Evolutionary conservation across 2,113 vertebrate species (phyloP), one percentile per base, ranked within the genome.

Genomic region (Podarcis raffonei): DNA sequence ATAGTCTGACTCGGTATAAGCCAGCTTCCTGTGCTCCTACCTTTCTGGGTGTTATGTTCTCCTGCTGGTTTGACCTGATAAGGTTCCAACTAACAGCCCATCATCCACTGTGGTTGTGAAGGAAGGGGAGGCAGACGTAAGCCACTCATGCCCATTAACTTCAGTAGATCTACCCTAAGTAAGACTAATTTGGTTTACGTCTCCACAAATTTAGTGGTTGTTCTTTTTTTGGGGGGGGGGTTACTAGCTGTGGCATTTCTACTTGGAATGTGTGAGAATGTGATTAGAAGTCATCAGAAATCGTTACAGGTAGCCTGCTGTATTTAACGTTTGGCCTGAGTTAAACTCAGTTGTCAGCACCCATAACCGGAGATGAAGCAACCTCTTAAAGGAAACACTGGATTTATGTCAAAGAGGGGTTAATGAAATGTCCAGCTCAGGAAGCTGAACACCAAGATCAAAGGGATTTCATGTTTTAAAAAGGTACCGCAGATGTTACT

Each of bases 391-490:
- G 32, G 87, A 85, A 5, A 65, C 81, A 83, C 88, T 88, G 8
- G 91, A 42, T 87, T 59, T 74, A 1, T 76, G 35, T 35, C 62
- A 89, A 91, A 83, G 82, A 35, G 59, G 1, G 15, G 2, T 89
- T 91, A 86, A 91, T 90, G 93, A 8, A 69, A 25, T 66, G 75
- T 90, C 90, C 91, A 87, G 92, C 1, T 86, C 27, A 90, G 94
- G 87, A 91, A 90, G 8, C 5, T 59, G 87, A 93, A 90, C n/a
- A 81, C 91, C 83, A 92, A 89, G 39, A 78, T 94, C 79, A 93
- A 92, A 84, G 37, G 39, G 9, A 90, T 93, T 89, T 90, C 42
- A 80, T 92, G 82, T 90, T 87, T 93, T 93, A 75, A 93, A 93
- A 91, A 59, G 0, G 42, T 71, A 84, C 85, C 77, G 91, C 32